Percentiles rank a stretch among this genome's conserved stretches.
phyloP scores from a whole-genome alignment of 2,113 vertebrate genomes.

The Syngnathus typhle region DNA sequence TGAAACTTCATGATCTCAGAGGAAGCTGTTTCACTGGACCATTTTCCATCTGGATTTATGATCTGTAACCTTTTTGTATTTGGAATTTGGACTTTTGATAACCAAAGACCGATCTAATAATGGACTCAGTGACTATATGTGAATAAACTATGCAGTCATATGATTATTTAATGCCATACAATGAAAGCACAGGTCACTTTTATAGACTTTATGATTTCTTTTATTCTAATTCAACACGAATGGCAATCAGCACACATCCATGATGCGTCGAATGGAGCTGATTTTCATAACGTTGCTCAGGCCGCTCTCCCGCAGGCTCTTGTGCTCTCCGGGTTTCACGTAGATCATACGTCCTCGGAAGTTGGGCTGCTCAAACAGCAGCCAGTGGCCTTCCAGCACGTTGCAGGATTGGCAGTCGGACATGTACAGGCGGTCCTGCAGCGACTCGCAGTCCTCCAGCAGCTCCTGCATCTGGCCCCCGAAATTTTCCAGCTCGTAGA shows the following conservation, averaged over 20 bases:
- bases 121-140: background rate
- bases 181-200: background rate
- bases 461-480: slow-evolving; percentile 65
- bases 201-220: background rate
- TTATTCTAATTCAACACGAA: background rate
- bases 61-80: background rate
- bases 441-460: slow-evolving; percentile 63
- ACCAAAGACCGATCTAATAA: background rate
- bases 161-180: background rate
- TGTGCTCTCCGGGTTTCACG: slow-evolving; percentile 62
- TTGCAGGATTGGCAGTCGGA: slow-evolving; percentile 68
- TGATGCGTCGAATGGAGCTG: slow-evolving; percentile 55
- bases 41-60: background rate
- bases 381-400: slow-evolving; percentile 70
- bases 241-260: slow-evolving; percentile 44
- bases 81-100: background rate
- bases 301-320: slow-evolving; percentile 46
- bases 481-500: slow-evolving; percentile 70
- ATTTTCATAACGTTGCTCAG: slow-evolving; percentile 38
- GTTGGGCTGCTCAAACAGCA: slow-evolving; percentile 64
- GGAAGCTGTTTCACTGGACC: background rate
- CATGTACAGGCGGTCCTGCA: slow-evolving; percentile 58
- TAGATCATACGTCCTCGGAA: slow-evolving; percentile 59
- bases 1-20: background rate
- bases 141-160: background rate